phyloP scores from a whole-genome alignment of 2,797 vertebrate genomes.

The Acanthis flammea region DNA sequence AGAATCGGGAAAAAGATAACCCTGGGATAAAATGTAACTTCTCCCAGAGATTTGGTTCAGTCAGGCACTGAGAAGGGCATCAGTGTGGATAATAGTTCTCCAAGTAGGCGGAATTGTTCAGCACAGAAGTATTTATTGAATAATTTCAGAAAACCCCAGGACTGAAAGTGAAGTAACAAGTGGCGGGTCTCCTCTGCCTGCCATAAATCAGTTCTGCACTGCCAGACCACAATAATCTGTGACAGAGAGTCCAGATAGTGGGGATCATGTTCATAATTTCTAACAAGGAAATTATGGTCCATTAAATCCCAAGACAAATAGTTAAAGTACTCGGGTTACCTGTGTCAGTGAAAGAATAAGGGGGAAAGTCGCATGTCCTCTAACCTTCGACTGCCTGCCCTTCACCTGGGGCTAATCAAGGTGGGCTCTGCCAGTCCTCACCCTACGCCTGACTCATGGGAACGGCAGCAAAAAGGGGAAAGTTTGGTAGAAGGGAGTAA shows the following conservation, averaged over 20 bases:
- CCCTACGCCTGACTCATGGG: accelerated
- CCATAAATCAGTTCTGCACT: background rate
- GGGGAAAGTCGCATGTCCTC: background rate
- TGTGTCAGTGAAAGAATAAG: background rate
- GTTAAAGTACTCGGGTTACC: background rate
- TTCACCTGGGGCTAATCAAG: background rate
- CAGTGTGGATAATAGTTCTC: background rate
- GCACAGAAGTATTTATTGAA: background rate
- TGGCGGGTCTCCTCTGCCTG: background rate
- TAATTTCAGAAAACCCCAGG: background rate
- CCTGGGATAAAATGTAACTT: background rate
- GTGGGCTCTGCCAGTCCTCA: background rate
- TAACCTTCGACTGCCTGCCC: accelerated
- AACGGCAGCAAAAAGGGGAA: background rate
- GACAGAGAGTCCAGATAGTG: background rate
- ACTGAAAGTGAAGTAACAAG: background rate
- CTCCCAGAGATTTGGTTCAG: background rate
- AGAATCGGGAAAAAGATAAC: background rate
- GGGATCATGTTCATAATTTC: background rate
- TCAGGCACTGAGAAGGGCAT: background rate
- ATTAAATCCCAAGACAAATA: background rate
- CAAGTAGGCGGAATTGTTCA: background rate
- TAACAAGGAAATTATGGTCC: background rate
- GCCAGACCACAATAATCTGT: background rate
- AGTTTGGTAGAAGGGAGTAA: background rate